Conservation (phyloP, 1,140 invertebrate genomes). For the Psilanteris sp. region DNA sequence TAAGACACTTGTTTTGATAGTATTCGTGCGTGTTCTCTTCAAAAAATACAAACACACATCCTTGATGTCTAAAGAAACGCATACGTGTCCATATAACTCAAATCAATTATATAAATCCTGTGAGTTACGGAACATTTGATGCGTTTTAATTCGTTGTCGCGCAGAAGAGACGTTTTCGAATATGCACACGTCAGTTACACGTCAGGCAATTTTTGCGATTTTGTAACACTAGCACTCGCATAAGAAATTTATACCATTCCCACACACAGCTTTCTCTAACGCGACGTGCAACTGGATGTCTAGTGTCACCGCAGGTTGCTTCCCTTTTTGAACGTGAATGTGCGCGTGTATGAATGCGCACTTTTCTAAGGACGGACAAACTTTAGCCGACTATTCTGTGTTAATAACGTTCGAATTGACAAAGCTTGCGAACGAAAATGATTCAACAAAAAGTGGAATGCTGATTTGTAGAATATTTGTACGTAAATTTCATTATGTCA, state of each 20-base stretch:
- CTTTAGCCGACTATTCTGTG: conserved; percentile 6
- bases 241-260: conserved; percentile 41
- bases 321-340: conserved; percentile 39
- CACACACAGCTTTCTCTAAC: conserved; percentile 39
- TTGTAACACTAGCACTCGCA: conserved; percentile 9
- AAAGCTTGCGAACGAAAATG: conserved; percentile 36
- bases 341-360: conserved; percentile 31
- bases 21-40: no score
- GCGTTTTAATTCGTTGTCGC: no score
- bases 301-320: conserved; percentile 48
- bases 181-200: conserved; percentile 2
- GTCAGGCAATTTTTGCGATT: conserved; percentile 19
- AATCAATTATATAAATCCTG: no score
- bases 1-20: no score
- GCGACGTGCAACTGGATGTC: conserved; percentile 22
- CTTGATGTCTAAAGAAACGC: no score
- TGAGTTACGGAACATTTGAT: no score
- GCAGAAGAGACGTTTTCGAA: no score
- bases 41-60: no score
- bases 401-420: conserved; percentile 40
- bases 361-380: conserved; percentile 15
- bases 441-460: conserved; percentile 32
- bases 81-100: no score
- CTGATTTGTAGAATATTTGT: conserved; percentile 28
- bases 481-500: conserved; percentile 14